Evolutionary conservation across 2,888 invertebrate genomes (phyloP).

Genomic region (Chromoteleia sp.): DNA sequence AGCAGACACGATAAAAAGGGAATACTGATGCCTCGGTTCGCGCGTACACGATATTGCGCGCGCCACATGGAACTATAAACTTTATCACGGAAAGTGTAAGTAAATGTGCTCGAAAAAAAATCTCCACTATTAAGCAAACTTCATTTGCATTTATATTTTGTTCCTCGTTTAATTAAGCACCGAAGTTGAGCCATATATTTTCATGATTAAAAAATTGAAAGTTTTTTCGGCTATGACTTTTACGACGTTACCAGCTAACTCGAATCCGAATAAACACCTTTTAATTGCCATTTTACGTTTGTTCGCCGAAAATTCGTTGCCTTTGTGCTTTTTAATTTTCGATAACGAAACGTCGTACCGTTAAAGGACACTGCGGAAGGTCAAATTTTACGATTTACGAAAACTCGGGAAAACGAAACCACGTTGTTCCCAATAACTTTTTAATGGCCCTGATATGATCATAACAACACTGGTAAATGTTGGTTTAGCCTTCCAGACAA

Average conservation of each 20-base stretch:
- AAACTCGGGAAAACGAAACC: conserved; percentile 12
- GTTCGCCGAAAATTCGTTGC: conserved; percentile 11
- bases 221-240: too few species aligned
- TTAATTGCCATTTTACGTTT: conserved; percentile 27
- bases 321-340: not conserved
- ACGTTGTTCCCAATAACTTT: conserved; percentile 6
- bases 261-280: not conserved
- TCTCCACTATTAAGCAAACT: conserved; percentile 34
- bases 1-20: conserved; percentile 77
- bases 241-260: conserved; percentile 17
- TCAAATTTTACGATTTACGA: conserved; percentile 20
- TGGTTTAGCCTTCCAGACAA: conserved; percentile 22
- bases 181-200: not conserved
- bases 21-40: conserved; percentile 69
- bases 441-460: conserved; percentile 34
- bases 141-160: conserved; percentile 41
- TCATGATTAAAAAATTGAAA: conserved; percentile 22
- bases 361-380: conserved; percentile 10
- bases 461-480: conserved; percentile 14
- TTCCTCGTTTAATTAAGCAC: conserved; percentile 25
- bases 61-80: conserved; percentile 58
- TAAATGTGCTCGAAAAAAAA: conserved; percentile 17
- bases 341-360: not conserved
- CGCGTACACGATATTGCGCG: conserved; percentile 53
- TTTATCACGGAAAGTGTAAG: conserved; percentile 56